Percentiles rank a stretch among this genome's conserved stretches.
These are phyloP conservation scores for Ceratitis capitata DNA, from an alignment of 1,140 invertebrate genomes.

Conservation along the genomic window DNA sequence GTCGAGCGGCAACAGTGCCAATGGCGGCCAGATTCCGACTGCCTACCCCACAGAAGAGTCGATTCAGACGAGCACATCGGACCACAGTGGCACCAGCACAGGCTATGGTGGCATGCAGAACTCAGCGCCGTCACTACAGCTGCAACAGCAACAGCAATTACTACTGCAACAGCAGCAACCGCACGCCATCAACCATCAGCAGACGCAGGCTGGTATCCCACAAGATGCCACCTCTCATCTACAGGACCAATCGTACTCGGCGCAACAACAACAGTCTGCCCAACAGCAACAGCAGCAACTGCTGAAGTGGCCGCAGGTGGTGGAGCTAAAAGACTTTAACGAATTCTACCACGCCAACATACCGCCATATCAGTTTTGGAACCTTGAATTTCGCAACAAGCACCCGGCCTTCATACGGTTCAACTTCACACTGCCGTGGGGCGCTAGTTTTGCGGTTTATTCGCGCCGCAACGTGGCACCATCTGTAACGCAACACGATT, in stretches of 20 bases:
- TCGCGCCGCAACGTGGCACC: slow-evolving; percentile 90
- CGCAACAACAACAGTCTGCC: slow-evolving; percentile 67
- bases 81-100: slow-evolving; percentile 67
- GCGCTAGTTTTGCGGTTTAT: slow-evolving; percentile 93
- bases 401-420: slow-evolving; percentile 88
- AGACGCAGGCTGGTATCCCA: slow-evolving; percentile 45
- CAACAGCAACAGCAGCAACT: slow-evolving; percentile 73
- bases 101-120: slow-evolving; percentile 40
- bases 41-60: slow-evolving; percentile 69
- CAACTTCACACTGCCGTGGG: slow-evolving; percentile 89
- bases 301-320: slow-evolving; percentile 79
- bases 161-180: slow-evolving; percentile 60
- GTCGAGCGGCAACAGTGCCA: slow-evolving; percentile 58
- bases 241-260: slow-evolving; percentile 56
- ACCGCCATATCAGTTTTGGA: slow-evolving; percentile 91
- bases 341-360: slow-evolving; percentile 83
- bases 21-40: slow-evolving; percentile 69
- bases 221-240: slow-evolving; percentile 59
- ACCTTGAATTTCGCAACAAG: slow-evolving; percentile 87
- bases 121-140: slow-evolving; percentile 40
- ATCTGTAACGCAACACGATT: slow-evolving; percentile 95
- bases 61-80: slow-evolving; percentile 74
- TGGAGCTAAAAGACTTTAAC: slow-evolving; percentile 83
- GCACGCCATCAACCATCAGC: slow-evolving; percentile 57
- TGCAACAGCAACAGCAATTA: slow-evolving; percentile 57